These are phyloP conservation scores for Mugil cephalus DNA, from an alignment of 2,113 vertebrate genomes.

Conservation along the genomic window DNA sequence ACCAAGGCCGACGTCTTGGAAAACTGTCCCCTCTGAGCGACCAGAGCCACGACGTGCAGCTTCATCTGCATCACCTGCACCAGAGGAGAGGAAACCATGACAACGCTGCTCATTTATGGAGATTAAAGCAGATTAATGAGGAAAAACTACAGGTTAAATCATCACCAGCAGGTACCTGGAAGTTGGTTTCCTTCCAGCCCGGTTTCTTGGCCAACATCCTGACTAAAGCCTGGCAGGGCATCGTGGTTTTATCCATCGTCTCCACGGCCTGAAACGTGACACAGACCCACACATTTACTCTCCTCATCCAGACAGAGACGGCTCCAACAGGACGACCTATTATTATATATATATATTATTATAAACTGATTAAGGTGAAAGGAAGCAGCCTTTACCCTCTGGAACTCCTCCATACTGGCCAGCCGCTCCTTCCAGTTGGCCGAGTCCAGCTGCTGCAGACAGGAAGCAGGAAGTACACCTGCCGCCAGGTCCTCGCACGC, in stretches of 20 bases:
- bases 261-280: conserved; percentile 89
- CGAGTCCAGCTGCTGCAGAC: conserved; percentile 93
- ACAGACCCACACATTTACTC: not conserved
- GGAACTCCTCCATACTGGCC: conserved; percentile 98
- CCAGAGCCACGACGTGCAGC: conserved; percentile 91
- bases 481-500: conserved; percentile 94
- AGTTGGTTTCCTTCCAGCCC: conserved; percentile 99
- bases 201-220: conserved; percentile 98
- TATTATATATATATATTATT: too few species aligned
- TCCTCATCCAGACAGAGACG: not conserved
- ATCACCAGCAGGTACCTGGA: conserved; percentile 87
- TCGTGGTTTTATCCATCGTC: conserved; percentile 90
- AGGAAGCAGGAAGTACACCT: conserved; percentile 91
- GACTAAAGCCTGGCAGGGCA: conserved; percentile 97
- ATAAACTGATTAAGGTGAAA: not conserved
- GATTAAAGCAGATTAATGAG: too few species aligned
- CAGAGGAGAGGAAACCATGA: not conserved
- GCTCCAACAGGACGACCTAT: too few species aligned
- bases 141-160: too few species aligned
- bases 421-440: conserved; percentile 98
- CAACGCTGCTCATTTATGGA: too few species aligned
- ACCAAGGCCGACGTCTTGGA: conserved; percentile 94
- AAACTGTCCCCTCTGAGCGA: conserved; percentile 94
- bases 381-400: conserved; percentile 84
- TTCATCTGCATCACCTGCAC: conserved; percentile 98